These are phyloP conservation scores for Eurystomus glaucurus DNA, from an alignment of 2,797 vertebrate genomes.

Conservation along the genomic window DNA sequence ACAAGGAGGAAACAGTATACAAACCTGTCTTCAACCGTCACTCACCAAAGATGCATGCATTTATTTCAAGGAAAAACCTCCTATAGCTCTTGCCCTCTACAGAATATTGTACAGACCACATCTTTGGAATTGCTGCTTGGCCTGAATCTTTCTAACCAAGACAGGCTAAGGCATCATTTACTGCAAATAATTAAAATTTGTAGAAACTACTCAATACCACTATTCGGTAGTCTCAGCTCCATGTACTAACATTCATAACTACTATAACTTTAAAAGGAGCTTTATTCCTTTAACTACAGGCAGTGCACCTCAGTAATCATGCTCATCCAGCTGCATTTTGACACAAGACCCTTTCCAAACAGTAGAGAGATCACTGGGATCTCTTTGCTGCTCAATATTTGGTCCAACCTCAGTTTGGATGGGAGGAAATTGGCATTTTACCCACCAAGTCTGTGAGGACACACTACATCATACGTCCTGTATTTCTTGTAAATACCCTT, in stretches of 20 bases:
- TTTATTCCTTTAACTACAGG: neutral
- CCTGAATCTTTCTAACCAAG: neutral
- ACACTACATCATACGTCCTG: too few relatives aligned
- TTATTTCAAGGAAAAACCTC: neutral
- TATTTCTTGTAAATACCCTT: neutral
- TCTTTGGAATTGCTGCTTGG: neutral
- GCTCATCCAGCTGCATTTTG: neutral
- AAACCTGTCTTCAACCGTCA: neutral
- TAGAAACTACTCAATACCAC: neutral
- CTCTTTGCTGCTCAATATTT: neutral
- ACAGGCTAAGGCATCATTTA: neutral
- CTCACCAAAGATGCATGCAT: neutral
- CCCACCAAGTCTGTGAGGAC: neutral
- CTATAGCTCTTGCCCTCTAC: accelerated
- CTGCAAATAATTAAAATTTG: neutral
- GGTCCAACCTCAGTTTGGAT: neutral
- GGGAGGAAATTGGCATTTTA: neutral
- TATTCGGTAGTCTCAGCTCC: accelerated
- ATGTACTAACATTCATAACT: neutral
- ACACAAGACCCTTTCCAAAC: neutral
- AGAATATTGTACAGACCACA: neutral
- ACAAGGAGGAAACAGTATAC: neutral
- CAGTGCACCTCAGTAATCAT: accelerated
- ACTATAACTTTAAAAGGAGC: neutral
- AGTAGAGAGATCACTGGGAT: neutral